Evolutionary conservation across 1,140 invertebrate species (phyloP).

Genomic region (Nautilus pompilius): DNA sequence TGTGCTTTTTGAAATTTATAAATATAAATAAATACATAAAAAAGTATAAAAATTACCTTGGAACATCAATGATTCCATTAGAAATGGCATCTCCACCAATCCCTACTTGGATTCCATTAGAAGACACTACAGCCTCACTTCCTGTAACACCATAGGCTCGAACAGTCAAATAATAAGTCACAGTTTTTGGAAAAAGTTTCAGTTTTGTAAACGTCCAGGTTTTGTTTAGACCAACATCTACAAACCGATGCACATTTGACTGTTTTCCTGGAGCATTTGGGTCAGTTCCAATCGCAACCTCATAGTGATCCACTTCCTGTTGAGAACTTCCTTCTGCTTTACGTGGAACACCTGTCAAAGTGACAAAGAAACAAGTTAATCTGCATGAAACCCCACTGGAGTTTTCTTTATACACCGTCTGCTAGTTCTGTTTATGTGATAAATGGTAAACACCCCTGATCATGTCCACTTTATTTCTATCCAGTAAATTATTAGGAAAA

Average conservation of each 20-base stretch:
- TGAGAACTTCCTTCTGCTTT: constrained; percentile 2
- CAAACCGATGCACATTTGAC: constrained; percentile 36
- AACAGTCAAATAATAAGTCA: constrained; percentile 39
- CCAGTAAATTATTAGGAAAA: too few species aligned
- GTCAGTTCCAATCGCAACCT: constrained; percentile 40
- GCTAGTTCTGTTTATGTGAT: too few species aligned
- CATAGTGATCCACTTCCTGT: constrained; percentile 30
- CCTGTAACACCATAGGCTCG: constrained; percentile 27
- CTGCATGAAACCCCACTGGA: not conserved
- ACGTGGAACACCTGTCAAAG: not conserved
- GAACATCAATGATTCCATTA: too few species aligned
- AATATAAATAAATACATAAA: too few species aligned
- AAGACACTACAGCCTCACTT: constrained; percentile 26
- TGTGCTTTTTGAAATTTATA: too few species aligned
- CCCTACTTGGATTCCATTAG: constrained; percentile 38
- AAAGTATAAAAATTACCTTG: too few species aligned
- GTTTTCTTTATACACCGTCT: too few species aligned
- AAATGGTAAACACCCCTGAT: too few species aligned
- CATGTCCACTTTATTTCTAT: too few species aligned
- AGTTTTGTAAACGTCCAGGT: constrained; percentile 32
- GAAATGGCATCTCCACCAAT: constrained; percentile 28
- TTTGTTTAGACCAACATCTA: constrained; percentile 29
- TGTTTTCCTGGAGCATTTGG: constrained; percentile 34
- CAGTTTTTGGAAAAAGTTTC: constrained; percentile 20
- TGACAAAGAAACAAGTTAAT: not conserved